Base-by-base conservation (phyloP, 2,113 vertebrate species). In the Telmatochromis brachygnathus region DNA sequence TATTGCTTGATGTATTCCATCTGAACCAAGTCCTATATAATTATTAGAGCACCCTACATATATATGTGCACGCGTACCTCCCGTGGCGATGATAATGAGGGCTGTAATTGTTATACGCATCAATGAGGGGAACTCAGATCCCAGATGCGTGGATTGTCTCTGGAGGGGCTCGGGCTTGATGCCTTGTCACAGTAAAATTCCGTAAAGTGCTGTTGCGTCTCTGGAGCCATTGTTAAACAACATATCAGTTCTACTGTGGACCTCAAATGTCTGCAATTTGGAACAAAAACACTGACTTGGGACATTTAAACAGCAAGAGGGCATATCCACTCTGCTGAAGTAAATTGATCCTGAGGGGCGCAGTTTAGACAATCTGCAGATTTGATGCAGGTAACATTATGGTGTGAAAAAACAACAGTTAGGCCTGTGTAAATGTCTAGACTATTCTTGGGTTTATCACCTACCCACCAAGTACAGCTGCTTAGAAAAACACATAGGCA, bases 331-430 rank as follows among this genome's bases (percentile, higher is more conserved):
- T 79, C 70, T 88, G 77, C 13, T 81, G 58, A 87, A 91, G 83
- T 83, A 88, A 87, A 92, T 39, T 84, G 81, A 83, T 85, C 92
- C 70, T 87, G 49, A 87, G 88, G 85, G 88, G 87, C 85, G 84
- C 88, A 86, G 51, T 62, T 65, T 88, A 88, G 58, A 73, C 83
- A 87, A 92, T 83, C 93, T 95, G 92, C 94, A 95, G 94, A 94
- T 96, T 95, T 94, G 92, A 93, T 96, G 95, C 94, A 96, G 94
- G 96, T 96, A 94, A 91, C 95, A 94, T 85, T 90, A 35, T 91
- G 75, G 92, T 95, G 96, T 94, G 93, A 97, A 95, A 95, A 96
- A 96, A 96, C 93, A 97, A 96, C 94, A 95, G 47, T 94, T 91
- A 85, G 93, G 92, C 95, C 93, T 96, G 91, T 94, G 95, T 92